Evolutionary conservation across 2,797 vertebrate genomes (phyloP), one percentile per base, ranked within the genome.

Genomic region (Fringilla coelebs): DNA sequence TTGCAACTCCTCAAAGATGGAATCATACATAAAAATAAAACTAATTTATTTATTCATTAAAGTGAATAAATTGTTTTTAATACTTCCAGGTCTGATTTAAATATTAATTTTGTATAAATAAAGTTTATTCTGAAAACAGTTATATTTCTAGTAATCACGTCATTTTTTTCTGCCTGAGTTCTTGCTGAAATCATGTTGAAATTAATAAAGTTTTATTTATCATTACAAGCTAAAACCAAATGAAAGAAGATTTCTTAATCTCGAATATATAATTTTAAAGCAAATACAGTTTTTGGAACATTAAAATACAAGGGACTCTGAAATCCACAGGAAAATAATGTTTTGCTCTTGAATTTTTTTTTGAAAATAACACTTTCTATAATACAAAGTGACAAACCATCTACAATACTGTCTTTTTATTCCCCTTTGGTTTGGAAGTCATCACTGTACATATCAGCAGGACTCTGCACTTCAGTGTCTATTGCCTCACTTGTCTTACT

Each of bases 371-470:
- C 94, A 96, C 91, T 97, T 97, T 97, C 73, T 97, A 95, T 97
- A 96, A 97, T 97, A 98, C 97, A 98, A 97, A 93, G 83, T 96
- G 96, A 98, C 94, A 97, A 97, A 98, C 97, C 96, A 88, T 97
- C 97, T 97, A 93, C 96, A 95, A 97, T 97, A 93, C 94, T 95
- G 93, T 97, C 86, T 97, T 97, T 97, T 96, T 97, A 96, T 96
- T 98, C 97, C 97, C 97, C 96, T 98, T 98, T 98, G 97, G 97
- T 98, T 97, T 98, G 97, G 96, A 98, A 98, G 96, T 93, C 96
- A 96, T 97, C 95, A 91, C 52, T 68, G 88, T 95, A 96, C 97
- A 97, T 95, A 96, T 96, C 90, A 93, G 93, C 88, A 96, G 92
- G 93, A 97, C 81, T 97, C 91, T 97, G 97, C 88, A 94, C 87